Conservation (phyloP, 2,888 invertebrate species). For the Drosophila aldrichi region DNA sequence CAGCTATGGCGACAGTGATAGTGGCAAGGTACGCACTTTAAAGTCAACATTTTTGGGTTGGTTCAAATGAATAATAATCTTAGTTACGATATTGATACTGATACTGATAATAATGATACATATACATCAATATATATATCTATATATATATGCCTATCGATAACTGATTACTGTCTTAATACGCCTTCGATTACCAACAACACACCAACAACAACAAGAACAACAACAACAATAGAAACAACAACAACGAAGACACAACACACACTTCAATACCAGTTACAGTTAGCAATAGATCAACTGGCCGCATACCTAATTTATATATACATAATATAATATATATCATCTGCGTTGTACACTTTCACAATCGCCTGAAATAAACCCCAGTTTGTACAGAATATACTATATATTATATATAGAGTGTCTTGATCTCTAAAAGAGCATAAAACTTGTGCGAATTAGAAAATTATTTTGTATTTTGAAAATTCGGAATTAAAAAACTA, state of each 20-base stretch:
- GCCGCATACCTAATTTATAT: constrained; percentile 44
- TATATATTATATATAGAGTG: neutral
- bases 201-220: constrained; percentile 47
- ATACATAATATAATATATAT: constrained; percentile 35
- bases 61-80: constrained; percentile 84
- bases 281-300: constrained; percentile 31
- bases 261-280: constrained; percentile 32
- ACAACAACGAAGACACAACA: constrained; percentile 32
- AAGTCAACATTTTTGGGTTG: constrained; percentile 85
- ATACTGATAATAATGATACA: constrained; percentile 60
- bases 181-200: constrained; percentile 67
- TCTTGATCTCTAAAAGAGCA: neutral
- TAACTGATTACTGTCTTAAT: constrained; percentile 72
- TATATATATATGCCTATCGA: constrained; percentile 42
- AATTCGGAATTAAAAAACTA: neutral
- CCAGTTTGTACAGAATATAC: constrained; percentile 7
- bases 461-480: neutral
- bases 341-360: constrained; percentile 33
- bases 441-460: neutral
- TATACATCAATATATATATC: constrained; percentile 54
- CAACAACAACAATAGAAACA: constrained; percentile 30
- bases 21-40: constrained; percentile 86
- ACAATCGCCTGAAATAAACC: constrained; percentile 31
- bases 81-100: constrained; percentile 51
- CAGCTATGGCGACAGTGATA: constrained; percentile 82